Base-by-base conservation (phyloP, 2,113 vertebrate genomes). In the Elanus axillaris region DNA sequence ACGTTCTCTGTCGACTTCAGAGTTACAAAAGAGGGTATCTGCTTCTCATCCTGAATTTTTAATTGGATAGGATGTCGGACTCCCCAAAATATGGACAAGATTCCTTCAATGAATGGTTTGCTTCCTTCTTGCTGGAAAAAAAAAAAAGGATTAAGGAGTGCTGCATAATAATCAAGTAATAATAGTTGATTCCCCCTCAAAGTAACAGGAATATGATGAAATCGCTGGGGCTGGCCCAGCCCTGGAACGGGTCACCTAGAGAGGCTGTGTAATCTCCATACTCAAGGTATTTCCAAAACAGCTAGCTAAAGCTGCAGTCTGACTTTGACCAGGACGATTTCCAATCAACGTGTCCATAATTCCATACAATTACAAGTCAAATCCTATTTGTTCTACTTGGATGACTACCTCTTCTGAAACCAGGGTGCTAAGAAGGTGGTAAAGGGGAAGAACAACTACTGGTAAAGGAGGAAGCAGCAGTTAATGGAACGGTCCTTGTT, bases 21-120 rank as follows among this genome's bases (percentile, higher is more conserved):
- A n/a, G 92, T 93, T 62, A 95, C 86, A 56, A 98, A 97, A 25
- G 98, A 96, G 34, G 97, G 93, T 13, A 95, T 97, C 86, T 98
- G 98, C 74, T 99, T 99, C 60, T 99, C 99, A 94, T 99, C 99
- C 90, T 99, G 99, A 93, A 99, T 99, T 97, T 99, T 99, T 29
- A 99, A 96, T n/a, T 97, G 97, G 94, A 99, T 99, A 12, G 98
- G 99, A 77, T 97, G 97, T 23, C 96, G 97, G 13, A 99, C 98
- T 64, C 99, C 99, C 99, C 99, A 99, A 47, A 98, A 99, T 94
- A 99, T 98, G 11, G 99, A 98, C 85, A 99, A 91, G 88, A 98
- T 97, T 11, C 99, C 99, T 93, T 99, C 99, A 38, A 99, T 97
- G 68, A 98, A 96, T 60, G 99, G 98, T 26, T 97, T 78, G 43